These are phyloP conservation scores for Pterocles orientalis DNA, from an alignment of 2,113 vertebrate genomes.

Conservation along the genomic window DNA sequence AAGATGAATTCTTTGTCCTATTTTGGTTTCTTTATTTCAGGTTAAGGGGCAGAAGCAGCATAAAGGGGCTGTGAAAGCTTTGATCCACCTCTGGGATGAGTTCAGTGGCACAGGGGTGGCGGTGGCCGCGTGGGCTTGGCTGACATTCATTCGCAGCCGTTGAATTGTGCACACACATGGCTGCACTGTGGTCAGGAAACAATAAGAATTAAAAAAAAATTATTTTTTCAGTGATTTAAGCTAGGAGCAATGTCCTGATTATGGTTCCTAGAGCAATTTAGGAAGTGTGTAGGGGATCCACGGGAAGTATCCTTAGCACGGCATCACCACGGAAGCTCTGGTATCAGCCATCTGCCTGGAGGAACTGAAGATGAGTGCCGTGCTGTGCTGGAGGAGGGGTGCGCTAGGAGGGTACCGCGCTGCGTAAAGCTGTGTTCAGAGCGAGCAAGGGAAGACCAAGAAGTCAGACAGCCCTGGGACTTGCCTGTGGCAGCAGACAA, in stretches of 20 bases:
- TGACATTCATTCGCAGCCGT: accelerated
- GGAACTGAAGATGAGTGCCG: not conserved
- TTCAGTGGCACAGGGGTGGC: not conserved
- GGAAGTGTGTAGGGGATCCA: accelerated
- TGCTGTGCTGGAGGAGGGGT: not conserved
- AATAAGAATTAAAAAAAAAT: accelerated
- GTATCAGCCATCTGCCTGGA: not conserved
- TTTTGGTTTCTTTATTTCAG: not conserved
- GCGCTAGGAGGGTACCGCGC: not conserved
- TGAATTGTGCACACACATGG: not conserved
- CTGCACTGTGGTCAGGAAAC: accelerated
- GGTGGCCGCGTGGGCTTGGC: not conserved
- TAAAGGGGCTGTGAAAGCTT: not conserved
- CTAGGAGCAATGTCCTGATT: not conserved
- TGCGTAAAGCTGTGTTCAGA: not conserved
- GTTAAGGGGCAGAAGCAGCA: not conserved
- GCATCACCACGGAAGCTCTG: not conserved
- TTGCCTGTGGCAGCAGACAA: accelerated
- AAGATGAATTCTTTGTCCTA: not conserved
- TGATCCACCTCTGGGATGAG: not conserved
- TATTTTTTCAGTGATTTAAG: not conserved
- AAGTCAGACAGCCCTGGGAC: not conserved
- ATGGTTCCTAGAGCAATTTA: not conserved
- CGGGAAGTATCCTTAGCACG: not conserved
- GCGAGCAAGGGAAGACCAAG: not conserved